Percentiles rank a stretch among this genome's conserved stretches.
These are phyloP conservation scores for Tridacna gigas DNA, from an alignment of 2,888 invertebrate genomes.

Conservation along the genomic window DNA sequence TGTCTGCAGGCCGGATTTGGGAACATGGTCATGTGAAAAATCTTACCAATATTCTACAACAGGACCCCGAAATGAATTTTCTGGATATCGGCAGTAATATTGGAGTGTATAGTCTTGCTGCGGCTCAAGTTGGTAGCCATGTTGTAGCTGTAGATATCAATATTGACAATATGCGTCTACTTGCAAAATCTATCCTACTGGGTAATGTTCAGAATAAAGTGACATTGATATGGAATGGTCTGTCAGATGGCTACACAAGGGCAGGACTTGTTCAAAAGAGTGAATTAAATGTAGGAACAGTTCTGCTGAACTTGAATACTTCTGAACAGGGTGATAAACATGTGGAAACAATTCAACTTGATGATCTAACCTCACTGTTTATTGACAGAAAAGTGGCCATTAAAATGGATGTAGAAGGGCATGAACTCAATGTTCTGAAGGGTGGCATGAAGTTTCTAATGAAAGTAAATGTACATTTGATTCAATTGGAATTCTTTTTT, in stretches of 20 bases:
- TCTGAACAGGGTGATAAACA: conserved; percentile 37
- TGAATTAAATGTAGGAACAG: not conserved
- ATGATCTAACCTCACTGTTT: conserved; percentile 62
- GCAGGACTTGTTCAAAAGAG: not conserved
- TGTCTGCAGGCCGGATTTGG: not conserved
- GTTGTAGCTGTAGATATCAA: not conserved
- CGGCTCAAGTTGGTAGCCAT: not conserved
- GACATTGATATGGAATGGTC: not conserved
- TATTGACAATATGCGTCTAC: not conserved
- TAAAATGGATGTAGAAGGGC: conserved; percentile 63
- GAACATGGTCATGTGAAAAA: not conserved
- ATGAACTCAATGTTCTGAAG: conserved; percentile 64
- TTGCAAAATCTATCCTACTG: not conserved
- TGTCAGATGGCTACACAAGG: not conserved
- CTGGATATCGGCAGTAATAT: conserved; percentile 4
- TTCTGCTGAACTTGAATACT: not conserved
- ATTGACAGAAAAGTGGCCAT: conserved; percentile 37
- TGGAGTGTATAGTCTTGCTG: not conserved
- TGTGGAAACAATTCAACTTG: conserved; percentile 48
- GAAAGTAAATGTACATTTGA: conserved; percentile 60
- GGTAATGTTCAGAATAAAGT: not conserved
- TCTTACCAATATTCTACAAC: not conserved
- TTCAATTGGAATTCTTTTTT: conserved; percentile 65
- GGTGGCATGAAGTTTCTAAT: conserved; percentile 62
- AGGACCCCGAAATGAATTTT: not conserved